These are phyloP conservation scores for Cydia amplana DNA, from an alignment of 1,140 invertebrate species.

Conservation along the genomic window DNA sequence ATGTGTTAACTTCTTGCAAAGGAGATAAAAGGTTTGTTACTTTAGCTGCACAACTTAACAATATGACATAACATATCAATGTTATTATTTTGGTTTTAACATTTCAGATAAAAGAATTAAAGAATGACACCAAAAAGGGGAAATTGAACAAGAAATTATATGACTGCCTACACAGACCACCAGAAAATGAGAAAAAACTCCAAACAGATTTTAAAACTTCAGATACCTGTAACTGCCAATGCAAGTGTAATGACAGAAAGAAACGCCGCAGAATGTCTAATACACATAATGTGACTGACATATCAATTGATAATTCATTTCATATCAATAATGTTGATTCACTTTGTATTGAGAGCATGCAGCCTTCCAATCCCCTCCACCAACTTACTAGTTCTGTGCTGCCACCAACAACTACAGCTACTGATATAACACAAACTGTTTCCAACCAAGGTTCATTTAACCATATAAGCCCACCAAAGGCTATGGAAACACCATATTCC, in stretches of 20 bases:
- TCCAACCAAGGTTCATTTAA: conserved; percentile 12
- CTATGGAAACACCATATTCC: conserved; percentile 50
- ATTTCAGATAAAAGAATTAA: conserved; percentile 65
- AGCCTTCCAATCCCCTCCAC: not conserved
- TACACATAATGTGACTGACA: conserved; percentile 4
- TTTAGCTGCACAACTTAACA: too few species aligned
- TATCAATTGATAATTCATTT: not conserved
- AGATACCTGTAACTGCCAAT: conserved; percentile 60
- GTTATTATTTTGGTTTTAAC: conserved; percentile 30
- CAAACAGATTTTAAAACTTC: conserved; percentile 49
- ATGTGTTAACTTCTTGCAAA: too few species aligned
- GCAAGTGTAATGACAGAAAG: conserved; percentile 56
- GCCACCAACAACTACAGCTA: not conserved
- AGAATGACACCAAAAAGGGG: conserved; percentile 61
- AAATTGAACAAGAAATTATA: conserved; percentile 62
- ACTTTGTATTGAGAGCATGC: not conserved
- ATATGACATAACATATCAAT: too few species aligned
- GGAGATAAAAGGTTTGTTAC: too few species aligned
- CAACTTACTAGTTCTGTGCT: not conserved
- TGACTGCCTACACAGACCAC: conserved; percentile 57
- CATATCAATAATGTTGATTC: not conserved
- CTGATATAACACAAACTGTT: not conserved
- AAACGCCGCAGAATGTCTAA: conserved; percentile 43
- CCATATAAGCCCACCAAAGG: conserved; percentile 21
- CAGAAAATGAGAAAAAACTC: conserved; percentile 68